Conservation (phyloP, 2,797 vertebrate genomes). For the Chlorospingus semifuscus region DNA sequence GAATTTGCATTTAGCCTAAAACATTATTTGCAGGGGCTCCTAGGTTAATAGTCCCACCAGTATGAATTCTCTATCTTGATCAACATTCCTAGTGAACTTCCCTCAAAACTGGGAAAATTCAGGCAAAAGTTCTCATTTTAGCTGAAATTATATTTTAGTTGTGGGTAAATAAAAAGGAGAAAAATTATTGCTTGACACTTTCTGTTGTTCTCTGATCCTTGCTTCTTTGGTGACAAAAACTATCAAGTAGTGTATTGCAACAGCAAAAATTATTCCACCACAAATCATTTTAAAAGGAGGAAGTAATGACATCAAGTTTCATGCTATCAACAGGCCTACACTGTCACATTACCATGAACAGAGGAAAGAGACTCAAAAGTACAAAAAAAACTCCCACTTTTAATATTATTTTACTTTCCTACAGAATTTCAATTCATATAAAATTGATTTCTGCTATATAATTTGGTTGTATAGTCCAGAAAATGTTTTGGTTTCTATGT, state of each 20-base stretch:
- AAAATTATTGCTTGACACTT: not conserved
- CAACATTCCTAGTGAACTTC: not conserved
- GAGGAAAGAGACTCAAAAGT: not conserved
- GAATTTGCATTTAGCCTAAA: not conserved
- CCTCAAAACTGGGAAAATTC: not conserved
- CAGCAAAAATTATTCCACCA: not conserved
- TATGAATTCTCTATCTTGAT: not conserved
- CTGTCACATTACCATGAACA: not conserved
- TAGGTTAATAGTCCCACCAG: not conserved
- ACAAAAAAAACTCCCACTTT: rapidly evolving
- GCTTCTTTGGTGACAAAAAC: not conserved
- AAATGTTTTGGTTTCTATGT: not conserved
- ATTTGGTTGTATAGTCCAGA: not conserved
- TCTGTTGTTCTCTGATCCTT: not conserved
- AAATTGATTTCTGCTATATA: not conserved
- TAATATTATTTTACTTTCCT: not conserved
- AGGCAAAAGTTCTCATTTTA: not conserved
- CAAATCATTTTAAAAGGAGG: not conserved
- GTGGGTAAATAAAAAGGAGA: not conserved
- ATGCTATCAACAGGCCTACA: not conserved
- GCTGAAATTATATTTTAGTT: not conserved
- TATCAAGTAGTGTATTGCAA: not conserved
- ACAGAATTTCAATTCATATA: not conserved
- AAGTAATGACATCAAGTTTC: not conserved
- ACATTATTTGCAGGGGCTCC: not conserved